Evolutionary conservation across 2,888 invertebrate species (phyloP).

Genomic region (Macrostomum cliftonense): DNA sequence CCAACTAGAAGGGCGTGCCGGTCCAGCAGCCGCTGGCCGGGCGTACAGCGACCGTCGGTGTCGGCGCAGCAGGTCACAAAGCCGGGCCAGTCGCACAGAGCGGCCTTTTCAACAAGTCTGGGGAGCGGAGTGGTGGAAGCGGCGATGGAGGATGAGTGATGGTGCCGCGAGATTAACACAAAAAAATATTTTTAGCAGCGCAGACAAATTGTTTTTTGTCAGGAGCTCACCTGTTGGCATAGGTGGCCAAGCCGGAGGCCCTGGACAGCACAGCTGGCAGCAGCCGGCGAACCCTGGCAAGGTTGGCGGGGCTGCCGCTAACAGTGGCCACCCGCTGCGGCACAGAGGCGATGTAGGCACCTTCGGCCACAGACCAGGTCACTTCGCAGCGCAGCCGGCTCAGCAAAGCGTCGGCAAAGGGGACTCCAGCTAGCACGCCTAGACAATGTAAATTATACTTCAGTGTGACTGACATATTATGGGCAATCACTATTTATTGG

Average conservation of each 20-base stretch:
- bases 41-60: slow-evolving; percentile 38
- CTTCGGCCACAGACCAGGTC: slow-evolving; percentile 29
- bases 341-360: slow-evolving; percentile 19
- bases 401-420: slow-evolving; percentile 37
- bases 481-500: too few relatives aligned
- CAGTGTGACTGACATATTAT: too few relatives aligned
- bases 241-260: slow-evolving; percentile 36
- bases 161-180: too few relatives aligned
- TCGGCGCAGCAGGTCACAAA: too few relatives aligned
- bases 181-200: too few relatives aligned
- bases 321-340: slow-evolving; percentile 25
- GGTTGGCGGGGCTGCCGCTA: slow-evolving; percentile 27
- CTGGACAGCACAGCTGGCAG: slow-evolving; percentile 35
- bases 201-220: too few relatives aligned
- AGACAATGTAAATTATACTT: slow-evolving; percentile 10
- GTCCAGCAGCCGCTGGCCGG: slow-evolving; percentile 39
- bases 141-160: too few relatives aligned
- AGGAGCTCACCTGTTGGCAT: slow-evolving; percentile 13
- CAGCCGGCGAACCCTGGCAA: slow-evolving; percentile 36
- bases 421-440: slow-evolving; percentile 36
- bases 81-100: slow-evolving; percentile 28
- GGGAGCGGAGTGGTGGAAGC: too few relatives aligned
- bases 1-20: slow-evolving; percentile 38
- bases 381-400: slow-evolving; percentile 30
- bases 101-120: slow-evolving; percentile 17